Percentiles rank a stretch among this genome's conserved stretches.
phyloP scores from a whole-genome alignment of 1,140 invertebrate species.

The Geopemphigus sp. region DNA sequence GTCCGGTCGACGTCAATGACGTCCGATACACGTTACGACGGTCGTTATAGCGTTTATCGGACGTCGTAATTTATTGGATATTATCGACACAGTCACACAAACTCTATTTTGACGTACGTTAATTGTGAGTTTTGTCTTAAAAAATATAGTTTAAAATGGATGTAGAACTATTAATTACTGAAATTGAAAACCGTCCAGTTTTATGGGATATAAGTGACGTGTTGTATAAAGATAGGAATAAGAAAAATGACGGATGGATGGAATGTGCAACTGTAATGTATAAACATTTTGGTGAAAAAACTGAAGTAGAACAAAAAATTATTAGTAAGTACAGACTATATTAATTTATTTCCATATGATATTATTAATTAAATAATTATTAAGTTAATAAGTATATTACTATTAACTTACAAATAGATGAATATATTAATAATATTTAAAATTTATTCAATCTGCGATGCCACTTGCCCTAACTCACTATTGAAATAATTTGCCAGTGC shows the following conservation, averaged over 20 bases:
- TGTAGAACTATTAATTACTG: too few relatives aligned
- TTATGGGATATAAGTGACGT: conserved; percentile 51
- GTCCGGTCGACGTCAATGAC: conserved; percentile 10
- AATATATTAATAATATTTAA: neutral
- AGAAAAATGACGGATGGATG: conserved; percentile 53
- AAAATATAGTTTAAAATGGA: neutral
- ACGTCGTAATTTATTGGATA: conserved; percentile 24
- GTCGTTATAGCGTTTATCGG: conserved; percentile 12
- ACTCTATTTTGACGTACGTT: conserved; percentile 16
- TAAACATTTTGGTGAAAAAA: conserved; percentile 21
- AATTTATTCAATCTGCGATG: conserved; percentile 19
- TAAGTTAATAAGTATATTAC: conserved; percentile 17
- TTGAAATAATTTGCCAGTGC: conserved; percentile 39
- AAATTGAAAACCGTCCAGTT: conserved; percentile 3
- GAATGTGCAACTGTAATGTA: conserved; percentile 17
- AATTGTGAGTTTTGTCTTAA: conserved; percentile 5
- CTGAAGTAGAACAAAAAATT: conserved; percentile 38
- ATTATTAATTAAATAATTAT: conserved; percentile 38
- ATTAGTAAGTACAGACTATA: conserved; percentile 38
- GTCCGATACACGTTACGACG: conserved; percentile 16
- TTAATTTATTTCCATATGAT: conserved; percentile 32
- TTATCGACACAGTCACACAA: conserved; percentile 14
- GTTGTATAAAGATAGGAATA: conserved; percentile 56
- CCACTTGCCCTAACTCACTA: conserved; percentile 21
- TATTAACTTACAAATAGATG: conserved; percentile 17